phyloP scores from a whole-genome alignment of 2,888 invertebrate species.

The Eupithecia exiguata region DNA sequence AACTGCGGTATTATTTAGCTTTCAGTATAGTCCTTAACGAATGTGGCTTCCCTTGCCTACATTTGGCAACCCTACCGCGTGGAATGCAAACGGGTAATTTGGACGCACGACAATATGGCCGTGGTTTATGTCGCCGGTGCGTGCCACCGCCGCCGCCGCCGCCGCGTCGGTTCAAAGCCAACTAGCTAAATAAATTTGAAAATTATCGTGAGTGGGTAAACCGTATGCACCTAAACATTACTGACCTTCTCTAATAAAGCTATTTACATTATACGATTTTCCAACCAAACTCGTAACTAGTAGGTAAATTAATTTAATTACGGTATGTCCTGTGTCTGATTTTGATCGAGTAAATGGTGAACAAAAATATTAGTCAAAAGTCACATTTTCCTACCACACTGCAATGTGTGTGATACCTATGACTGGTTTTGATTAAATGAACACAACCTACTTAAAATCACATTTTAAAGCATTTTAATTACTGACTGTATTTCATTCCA shows the following conservation, averaged over 20 bases:
- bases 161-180: constrained; percentile 39
- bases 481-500: too few species aligned
- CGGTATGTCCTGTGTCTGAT: background rate
- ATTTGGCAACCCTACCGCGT: background rate
- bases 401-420: too few species aligned
- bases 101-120: constrained; percentile 28
- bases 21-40: background rate
- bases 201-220: constrained; percentile 35
- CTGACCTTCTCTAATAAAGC: background rate
- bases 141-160: constrained; percentile 12
- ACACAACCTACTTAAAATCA: too few species aligned
- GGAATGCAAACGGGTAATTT: constrained; percentile 35
- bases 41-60: background rate
- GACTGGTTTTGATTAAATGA: too few species aligned
- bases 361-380: background rate
- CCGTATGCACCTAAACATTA: background rate
- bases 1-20: background rate
- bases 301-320: background rate
- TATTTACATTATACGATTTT: background rate
- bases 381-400: too few species aligned
- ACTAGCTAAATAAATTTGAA: constrained; percentile 41
- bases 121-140: constrained; percentile 26
- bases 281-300: background rate
- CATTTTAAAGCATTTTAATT: too few species aligned
- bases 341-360: background rate